Evolutionary conservation across 2,113 vertebrate genomes (phyloP).

Genomic region (Mellivora capensis): DNA sequence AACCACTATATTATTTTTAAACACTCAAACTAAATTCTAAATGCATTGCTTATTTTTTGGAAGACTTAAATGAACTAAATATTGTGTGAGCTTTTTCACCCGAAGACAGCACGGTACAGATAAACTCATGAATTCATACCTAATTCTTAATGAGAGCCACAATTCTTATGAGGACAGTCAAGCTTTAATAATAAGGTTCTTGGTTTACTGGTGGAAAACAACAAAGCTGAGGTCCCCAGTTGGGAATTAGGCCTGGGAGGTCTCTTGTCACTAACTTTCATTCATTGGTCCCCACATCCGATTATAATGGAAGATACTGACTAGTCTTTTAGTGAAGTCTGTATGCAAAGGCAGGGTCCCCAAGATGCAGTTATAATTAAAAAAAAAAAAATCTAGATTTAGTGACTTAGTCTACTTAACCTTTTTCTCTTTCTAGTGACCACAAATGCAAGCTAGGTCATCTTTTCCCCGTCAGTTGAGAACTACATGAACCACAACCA

Average conservation of each 20-base stretch:
- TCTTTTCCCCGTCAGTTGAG: background rate
- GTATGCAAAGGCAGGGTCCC: background rate
- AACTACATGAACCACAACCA: background rate
- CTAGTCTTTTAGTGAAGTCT: slow-evolving; percentile 9
- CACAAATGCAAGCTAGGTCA: background rate
- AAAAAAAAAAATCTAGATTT: background rate
- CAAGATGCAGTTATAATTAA: background rate
- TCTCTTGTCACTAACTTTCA: background rate
- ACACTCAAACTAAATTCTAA: background rate
- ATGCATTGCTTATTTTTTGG: background rate
- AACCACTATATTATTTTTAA: slow-evolving; percentile 29
- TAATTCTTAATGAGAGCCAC: slow-evolving; percentile 5
- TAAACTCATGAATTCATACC: slow-evolving; percentile 19
- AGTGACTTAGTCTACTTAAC: background rate
- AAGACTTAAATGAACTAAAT: background rate
- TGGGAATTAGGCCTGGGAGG: slow-evolving; percentile 11
- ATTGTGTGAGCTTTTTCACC: background rate
- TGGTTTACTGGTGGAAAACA: slow-evolving; percentile 22
- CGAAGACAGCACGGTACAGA: background rate
- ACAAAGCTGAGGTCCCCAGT: background rate
- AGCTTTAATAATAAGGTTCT: background rate
- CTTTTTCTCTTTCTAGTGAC: background rate
- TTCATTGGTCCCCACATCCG: background rate
- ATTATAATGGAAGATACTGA: background rate
- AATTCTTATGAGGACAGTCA: slow-evolving; percentile 18